Evolutionary conservation across 2,797 vertebrate species (phyloP), one percentile per base, ranked within the genome.

Genomic region (Odontamblyopus lacepedii): DNA sequence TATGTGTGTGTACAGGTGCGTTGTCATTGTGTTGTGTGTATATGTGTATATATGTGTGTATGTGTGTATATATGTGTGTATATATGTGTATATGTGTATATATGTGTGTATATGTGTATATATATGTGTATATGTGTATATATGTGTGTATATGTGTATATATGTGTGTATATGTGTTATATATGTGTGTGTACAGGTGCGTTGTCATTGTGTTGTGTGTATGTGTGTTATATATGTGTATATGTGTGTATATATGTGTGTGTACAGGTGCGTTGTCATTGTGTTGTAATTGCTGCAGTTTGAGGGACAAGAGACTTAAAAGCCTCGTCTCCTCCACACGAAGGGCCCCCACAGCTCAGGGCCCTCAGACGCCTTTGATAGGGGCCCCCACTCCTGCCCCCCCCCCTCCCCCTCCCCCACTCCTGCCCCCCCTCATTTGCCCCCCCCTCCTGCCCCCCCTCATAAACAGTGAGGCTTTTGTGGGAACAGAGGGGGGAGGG

Each of bases 381-480:
- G 88, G 89, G 88, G 50, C 50, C 50, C 90, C 88, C 89, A 92
- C 80, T 85, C 90, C 86, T 65, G 75, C 75, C 63, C 93, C 92
- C 93, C 92, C 88, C 38, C 6, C 6, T 9, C 6, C 4, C 30
- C 80, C 85, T 89, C 86, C 64, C 90, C 87, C 89, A 74, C 75
- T 63, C 93, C 92, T 88, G 76, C 75, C 63, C 88, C 92, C 92
- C 94, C 80, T 88, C 88, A 89, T 93, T 30, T 30, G 29, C 94
- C 91, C 9, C 41, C 2, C 41, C 32, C 6, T 4, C 32, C 32
- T 81, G 94, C 93, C 83, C 87, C 91, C 93, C 91, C 92, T 93
- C 94, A 95, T 95, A 95, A 95, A 96, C 94, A 97, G 96, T 93
- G 92, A 91, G 88, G 64, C 80, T 94, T 94, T 96, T 97, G 95